These are phyloP conservation scores for Malaclemys terrapin DNA, from an alignment of 2,113 vertebrate genomes.

Conservation along the genomic window DNA sequence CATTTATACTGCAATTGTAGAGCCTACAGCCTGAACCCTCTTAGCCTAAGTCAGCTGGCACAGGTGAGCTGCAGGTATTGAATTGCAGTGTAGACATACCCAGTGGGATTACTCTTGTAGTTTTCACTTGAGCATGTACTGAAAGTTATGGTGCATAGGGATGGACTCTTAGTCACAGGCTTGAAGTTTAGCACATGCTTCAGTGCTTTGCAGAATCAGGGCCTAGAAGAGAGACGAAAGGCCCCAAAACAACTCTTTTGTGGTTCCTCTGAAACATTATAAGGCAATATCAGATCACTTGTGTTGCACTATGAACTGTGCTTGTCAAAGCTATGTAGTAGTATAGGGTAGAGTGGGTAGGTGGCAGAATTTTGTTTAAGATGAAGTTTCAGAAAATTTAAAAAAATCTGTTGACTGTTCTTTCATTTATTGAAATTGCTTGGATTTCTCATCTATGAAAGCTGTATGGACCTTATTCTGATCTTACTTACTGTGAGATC, in stretches of 20 bases:
- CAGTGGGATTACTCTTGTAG: neutral
- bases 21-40: neutral
- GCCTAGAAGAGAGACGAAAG: neutral
- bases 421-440: neutral
- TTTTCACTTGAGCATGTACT: neutral
- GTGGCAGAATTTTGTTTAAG: neutral
- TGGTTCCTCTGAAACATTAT: neutral
- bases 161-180: neutral
- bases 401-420: neutral
- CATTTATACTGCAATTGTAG: neutral
- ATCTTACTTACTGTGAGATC: neutral
- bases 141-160: neutral
- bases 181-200: neutral
- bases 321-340: neutral
- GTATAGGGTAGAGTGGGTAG: neutral
- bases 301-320: neutral
- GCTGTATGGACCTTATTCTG: neutral
- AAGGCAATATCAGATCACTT: neutral
- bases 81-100: neutral
- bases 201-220: neutral
- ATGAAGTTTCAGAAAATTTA: neutral
- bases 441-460: neutral
- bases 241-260: neutral
- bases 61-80: neutral
- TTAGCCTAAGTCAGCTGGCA: neutral